Percentiles rank a stretch among this genome's conserved stretches.
phyloP scores from a whole-genome alignment of 2,113 vertebrate genomes.

The Microtus richardsoni region DNA sequence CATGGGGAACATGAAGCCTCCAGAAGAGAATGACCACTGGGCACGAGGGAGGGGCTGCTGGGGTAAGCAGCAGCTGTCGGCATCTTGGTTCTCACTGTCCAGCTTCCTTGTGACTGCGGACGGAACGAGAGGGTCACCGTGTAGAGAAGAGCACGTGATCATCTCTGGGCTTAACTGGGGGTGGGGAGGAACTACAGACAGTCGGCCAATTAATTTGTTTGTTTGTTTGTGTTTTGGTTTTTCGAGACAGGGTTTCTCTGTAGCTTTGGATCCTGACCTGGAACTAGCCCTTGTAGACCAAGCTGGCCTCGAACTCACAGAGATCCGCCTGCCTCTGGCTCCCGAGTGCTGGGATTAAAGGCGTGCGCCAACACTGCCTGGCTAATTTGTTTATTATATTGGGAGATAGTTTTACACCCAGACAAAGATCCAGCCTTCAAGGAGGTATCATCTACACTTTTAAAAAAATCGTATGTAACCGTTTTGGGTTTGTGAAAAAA shows the following conservation, averaged over 20 bases:
- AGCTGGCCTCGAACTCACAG: too few species aligned
- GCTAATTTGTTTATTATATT: constrained; percentile 10
- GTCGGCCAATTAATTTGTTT: not conserved
- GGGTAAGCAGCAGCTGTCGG: not conserved
- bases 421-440: constrained; percentile 23
- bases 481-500: constrained; percentile 35
- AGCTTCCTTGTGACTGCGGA: not conserved
- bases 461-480: not conserved
- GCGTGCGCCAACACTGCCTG: too few species aligned
- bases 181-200: not conserved
- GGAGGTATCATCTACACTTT: not conserved
- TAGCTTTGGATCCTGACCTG: too few species aligned
- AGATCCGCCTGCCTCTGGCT: too few species aligned
- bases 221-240: too few species aligned
- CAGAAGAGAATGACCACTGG: not conserved
- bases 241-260: too few species aligned
- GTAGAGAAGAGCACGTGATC: not conserved
- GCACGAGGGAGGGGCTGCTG: not conserved
- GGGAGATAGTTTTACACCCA: not conserved
- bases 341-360: too few species aligned
- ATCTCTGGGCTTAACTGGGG: not conserved
- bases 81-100: not conserved
- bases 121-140: not conserved
- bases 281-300: too few species aligned
- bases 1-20: not conserved